A percentile compares a stretch with the other conserved stretches of the same genome.
phyloP scores from a whole-genome alignment of 2,113 vertebrate species.

The Suncus etruscus region DNA sequence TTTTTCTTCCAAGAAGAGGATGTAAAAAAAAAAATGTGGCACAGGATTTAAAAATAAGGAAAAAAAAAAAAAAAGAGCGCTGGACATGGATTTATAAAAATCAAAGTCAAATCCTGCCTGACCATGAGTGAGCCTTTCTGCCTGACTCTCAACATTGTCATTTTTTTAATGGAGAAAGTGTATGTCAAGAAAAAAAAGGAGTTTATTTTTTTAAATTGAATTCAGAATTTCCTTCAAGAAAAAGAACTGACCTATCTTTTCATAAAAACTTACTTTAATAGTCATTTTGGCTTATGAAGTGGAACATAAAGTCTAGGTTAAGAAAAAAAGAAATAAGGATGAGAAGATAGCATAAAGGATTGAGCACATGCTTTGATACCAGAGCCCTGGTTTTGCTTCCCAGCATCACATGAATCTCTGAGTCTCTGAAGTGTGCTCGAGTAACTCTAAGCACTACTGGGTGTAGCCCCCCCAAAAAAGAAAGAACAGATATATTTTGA shows the following conservation, averaged over 20 bases:
- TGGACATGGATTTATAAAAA: neutral
- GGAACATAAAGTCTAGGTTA: neutral
- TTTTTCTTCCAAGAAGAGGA: conserved; percentile 58
- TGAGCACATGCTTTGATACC: too few relatives aligned
- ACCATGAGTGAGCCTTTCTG: neutral
- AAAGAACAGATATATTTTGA: too few relatives aligned
- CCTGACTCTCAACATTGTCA: neutral
- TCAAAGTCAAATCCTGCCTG: neutral
- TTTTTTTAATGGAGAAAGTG: conserved; percentile 32
- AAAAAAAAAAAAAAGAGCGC: neutral
- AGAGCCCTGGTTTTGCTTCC: too few relatives aligned
- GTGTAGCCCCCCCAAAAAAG: too few relatives aligned
- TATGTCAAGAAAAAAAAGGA: neutral
- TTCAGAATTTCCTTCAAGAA: neutral
- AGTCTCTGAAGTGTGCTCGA: too few relatives aligned
- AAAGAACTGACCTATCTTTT: neutral
- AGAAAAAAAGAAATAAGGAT: neutral
- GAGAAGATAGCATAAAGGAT: too few relatives aligned
- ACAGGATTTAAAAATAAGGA: neutral
- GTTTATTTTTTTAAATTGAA: conserved; percentile 50
- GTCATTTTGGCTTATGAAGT: conserved; percentile 4
- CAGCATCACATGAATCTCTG: too few relatives aligned
- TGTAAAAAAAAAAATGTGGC: neutral
- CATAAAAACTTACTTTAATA: neutral
- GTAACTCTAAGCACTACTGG: too few relatives aligned